Evolutionary conservation across 2,113 vertebrate genomes (phyloP).

Genomic region (Barbus barbus): DNA sequence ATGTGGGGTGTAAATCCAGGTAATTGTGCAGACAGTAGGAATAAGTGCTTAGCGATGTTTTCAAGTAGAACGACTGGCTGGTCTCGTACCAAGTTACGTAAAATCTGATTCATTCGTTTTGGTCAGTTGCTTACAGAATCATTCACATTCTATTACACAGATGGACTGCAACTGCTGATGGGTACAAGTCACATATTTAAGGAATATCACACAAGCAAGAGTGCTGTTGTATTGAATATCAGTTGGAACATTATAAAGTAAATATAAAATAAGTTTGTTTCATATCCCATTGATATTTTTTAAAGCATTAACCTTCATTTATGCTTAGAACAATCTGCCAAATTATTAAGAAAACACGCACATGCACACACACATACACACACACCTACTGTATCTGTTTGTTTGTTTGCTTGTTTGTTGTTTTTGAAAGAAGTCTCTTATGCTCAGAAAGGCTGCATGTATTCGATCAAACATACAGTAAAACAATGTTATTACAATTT

Average conservation of each 20-base stretch:
- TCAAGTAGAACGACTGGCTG: background rate
- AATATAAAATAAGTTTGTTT: too few relatives aligned
- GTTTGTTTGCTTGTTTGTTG: too few relatives aligned
- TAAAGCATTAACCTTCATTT: too few relatives aligned
- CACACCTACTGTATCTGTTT: too few relatives aligned
- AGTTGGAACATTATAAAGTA: background rate
- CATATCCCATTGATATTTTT: background rate
- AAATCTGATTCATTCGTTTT: background rate
- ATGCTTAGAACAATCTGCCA: too few relatives aligned
- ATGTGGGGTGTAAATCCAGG: too few relatives aligned
- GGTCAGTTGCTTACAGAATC: background rate
- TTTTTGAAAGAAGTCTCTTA: too few relatives aligned
- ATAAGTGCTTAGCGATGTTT: background rate
- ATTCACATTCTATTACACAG: background rate
- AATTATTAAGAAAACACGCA: too few relatives aligned
- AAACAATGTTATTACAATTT: too few relatives aligned
- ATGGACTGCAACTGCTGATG: background rate
- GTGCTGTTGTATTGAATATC: background rate
- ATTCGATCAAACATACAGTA: too few relatives aligned
- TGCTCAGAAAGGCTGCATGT: too few relatives aligned
- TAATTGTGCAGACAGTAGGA: slow-evolving; percentile 29
- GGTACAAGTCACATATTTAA: background rate
- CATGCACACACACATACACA: too few relatives aligned
- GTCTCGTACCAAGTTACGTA: background rate
- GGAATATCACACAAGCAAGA: background rate